phyloP scores from a whole-genome alignment of 64 coral and sea anemone species.

The Acropora tenuis region DNA sequence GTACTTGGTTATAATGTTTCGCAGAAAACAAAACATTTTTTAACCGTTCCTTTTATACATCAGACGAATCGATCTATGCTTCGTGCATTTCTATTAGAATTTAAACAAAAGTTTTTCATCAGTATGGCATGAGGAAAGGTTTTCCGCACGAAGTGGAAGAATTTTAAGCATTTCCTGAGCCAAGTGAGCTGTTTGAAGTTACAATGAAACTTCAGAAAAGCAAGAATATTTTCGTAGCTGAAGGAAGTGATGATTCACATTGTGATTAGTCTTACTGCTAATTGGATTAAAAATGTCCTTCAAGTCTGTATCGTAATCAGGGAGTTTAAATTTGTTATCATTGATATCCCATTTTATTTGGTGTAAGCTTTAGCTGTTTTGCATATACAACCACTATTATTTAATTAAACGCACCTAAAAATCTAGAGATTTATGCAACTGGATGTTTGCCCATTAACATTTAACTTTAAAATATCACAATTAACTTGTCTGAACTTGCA shows the following conservation, averaged over 20 bases:
- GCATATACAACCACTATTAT: not conserved
- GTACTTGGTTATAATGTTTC: not conserved
- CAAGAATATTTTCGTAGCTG: not conserved
- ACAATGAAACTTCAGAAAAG: constrained; percentile 9
- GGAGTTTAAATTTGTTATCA: not conserved
- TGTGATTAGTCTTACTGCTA: constrained; percentile 17
- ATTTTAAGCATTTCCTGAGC: constrained; percentile 36
- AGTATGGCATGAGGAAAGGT: not conserved
- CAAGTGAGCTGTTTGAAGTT: not conserved
- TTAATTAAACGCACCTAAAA: not conserved
- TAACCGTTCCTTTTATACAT: not conserved
- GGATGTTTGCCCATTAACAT: not conserved
- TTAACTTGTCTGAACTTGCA: too few species aligned
- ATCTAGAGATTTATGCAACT: not conserved
- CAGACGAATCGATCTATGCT: too few species aligned
- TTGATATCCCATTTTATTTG: not conserved
- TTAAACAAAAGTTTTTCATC: too few species aligned
- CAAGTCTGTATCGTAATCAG: not conserved
- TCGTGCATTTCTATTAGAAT: too few species aligned
- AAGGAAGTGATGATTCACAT: not conserved
- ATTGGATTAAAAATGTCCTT: not conserved
- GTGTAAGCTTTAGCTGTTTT: not conserved
- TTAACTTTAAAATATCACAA: too few species aligned
- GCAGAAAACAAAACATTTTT: not conserved
- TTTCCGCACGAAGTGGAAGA: not conserved